phyloP scores from a whole-genome alignment of 2,888 invertebrate species.

The Pecten maximus region DNA sequence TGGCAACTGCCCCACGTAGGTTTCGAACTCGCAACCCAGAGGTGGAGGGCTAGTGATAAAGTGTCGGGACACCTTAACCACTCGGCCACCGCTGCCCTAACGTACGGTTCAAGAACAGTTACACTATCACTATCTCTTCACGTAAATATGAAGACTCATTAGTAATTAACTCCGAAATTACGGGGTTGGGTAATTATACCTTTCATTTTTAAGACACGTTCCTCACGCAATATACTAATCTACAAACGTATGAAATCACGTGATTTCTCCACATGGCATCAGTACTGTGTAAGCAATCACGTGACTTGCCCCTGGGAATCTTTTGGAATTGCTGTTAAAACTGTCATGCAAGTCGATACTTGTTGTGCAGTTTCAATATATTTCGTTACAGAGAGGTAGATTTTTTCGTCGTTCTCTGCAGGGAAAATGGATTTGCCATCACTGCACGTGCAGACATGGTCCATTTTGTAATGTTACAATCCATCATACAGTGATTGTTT shows the following conservation, averaged over 20 bases:
- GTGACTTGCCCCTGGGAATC: not conserved
- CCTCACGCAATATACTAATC: too few species aligned
- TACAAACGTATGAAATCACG: not conserved
- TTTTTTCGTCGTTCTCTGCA: not conserved
- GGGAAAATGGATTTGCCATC: not conserved
- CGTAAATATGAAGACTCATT: not conserved
- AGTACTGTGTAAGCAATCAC: not conserved
- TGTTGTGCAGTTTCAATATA: not conserved
- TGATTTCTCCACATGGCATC: not conserved
- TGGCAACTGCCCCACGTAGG: too few species aligned
- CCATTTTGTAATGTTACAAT: not conserved
- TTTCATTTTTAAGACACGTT: not conserved
- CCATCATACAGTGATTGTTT: too few species aligned
- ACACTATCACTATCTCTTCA: too few species aligned
- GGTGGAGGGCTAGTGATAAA: too few species aligned
- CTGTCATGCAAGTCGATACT: not conserved
- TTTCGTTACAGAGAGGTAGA: not conserved
- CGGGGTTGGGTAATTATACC: not conserved
- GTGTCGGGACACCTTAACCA: too few species aligned
- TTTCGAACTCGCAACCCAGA: too few species aligned
- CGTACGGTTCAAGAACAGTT: too few species aligned
- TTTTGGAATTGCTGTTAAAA: not conserved
- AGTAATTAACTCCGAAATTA: not conserved
- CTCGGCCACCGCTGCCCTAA: too few species aligned
- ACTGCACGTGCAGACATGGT: not conserved